A percentile compares a stretch with the other conserved stretches of the same genome.
Conservation (phyloP, 2,888 invertebrate genomes). For the Calameuta pallipes region DNA sequence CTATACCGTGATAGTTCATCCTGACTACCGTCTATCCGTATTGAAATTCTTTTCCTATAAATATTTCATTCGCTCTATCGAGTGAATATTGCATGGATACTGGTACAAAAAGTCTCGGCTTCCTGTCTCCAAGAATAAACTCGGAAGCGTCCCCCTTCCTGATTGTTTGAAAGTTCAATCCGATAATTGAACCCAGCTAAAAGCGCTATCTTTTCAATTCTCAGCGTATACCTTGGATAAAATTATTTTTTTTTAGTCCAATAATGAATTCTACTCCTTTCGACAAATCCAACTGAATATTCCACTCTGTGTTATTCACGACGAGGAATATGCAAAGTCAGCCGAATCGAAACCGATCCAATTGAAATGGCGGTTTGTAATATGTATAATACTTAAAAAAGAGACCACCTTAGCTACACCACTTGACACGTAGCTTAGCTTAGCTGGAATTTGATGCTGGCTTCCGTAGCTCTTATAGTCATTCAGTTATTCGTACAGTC, state of each 20-base stretch:
- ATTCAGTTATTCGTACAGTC: not conserved
- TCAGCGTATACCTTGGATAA: not conserved
- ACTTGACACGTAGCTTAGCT: conserved; percentile 3
- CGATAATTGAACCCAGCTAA: not conserved
- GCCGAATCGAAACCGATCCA: not conserved
- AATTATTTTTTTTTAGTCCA: not conserved
- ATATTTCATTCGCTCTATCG: not conserved
- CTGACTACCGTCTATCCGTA: not conserved
- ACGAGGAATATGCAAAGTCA: not conserved
- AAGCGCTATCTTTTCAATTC: not conserved
- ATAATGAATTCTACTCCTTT: not conserved
- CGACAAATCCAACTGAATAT: not conserved
- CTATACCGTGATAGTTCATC: not conserved
- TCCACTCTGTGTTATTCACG: not conserved
- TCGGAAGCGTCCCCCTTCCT: not conserved
- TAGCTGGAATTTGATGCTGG: conserved; percentile 4
- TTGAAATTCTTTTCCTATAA: not conserved
- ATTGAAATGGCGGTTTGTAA: not conserved
- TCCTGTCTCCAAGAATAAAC: not conserved
- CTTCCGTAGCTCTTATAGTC: not conserved
- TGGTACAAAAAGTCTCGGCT: not conserved
- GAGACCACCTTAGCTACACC: not conserved
- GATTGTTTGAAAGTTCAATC: not conserved
- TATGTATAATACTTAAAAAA: not conserved
- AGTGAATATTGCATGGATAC: not conserved